phyloP scores from a whole-genome alignment of 2,113 vertebrate genomes.

The Cyanoderma ruficeps region DNA sequence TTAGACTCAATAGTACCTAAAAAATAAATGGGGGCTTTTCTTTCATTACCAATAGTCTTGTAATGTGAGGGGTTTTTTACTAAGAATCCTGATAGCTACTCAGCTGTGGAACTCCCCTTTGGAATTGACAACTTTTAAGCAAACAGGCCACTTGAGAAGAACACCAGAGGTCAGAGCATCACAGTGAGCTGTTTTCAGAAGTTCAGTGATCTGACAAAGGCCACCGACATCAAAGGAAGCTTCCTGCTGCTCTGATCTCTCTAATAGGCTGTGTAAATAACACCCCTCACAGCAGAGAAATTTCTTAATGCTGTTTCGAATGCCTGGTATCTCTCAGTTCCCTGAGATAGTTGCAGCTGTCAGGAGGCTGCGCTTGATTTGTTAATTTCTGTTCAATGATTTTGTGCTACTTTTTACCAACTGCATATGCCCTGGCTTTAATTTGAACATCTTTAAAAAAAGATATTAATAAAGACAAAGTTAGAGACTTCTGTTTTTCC shows the following conservation, averaged over 20 bases:
- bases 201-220: background rate
- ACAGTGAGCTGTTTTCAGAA: background rate
- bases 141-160: background rate
- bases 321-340: background rate
- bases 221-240: background rate
- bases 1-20: background rate
- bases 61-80: background rate
- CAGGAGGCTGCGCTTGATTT: background rate
- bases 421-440: background rate
- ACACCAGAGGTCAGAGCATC: background rate
- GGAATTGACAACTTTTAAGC: background rate
- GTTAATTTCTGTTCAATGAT: background rate
- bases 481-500: background rate
- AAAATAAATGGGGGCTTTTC: background rate
- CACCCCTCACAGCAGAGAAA: background rate
- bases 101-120: background rate
- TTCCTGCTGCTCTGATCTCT: background rate
- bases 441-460: background rate
- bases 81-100: background rate
- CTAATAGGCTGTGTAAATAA: background rate
- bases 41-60: background rate
- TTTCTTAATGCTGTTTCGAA: background rate
- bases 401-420: background rate
- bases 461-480: background rate
- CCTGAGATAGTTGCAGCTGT: background rate